These are phyloP conservation scores for Eospalax fontanierii DNA, from an alignment of 2,797 vertebrate genomes.

Conservation along the genomic window DNA sequence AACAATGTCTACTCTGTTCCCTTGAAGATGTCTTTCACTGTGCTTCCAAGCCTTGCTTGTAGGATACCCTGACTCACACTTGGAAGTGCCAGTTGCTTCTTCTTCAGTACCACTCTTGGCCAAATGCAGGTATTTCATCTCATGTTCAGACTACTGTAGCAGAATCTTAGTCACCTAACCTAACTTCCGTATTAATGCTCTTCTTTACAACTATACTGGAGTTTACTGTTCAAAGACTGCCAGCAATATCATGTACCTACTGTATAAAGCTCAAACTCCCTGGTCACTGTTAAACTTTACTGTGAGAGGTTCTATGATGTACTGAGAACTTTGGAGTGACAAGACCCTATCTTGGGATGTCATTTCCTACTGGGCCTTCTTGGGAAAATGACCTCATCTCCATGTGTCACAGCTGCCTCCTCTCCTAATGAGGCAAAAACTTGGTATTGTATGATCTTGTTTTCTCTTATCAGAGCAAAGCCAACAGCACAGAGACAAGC, in stretches of 20 bases:
- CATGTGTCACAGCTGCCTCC: neutral
- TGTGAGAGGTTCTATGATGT: neutral
- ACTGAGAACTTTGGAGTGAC: neutral
- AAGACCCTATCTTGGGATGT: neutral
- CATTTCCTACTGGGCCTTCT: slow-evolving; percentile 14
- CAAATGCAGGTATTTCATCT: slow-evolving; percentile 3
- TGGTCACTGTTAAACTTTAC: neutral
- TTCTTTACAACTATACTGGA: neutral
- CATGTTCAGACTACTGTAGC: neutral
- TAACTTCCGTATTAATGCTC: neutral
- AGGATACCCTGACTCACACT: slow-evolving; percentile 33
- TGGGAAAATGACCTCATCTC: neutral
- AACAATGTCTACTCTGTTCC: slow-evolving; percentile 73
- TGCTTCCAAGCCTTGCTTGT: neutral
- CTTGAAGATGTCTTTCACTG: slow-evolving; percentile 10
- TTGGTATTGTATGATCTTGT: neutral
- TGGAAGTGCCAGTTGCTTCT: slow-evolving; percentile 31
- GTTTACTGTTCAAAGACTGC: neutral
- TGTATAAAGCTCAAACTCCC: neutral
- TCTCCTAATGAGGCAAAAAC: neutral
- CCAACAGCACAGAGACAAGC: too few relatives aligned
- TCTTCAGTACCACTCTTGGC: neutral
- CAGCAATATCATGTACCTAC: neutral
- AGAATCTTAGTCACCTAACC: neutral
- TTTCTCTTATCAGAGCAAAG: neutral